phyloP scores from a whole-genome alignment of 1,140 invertebrate species.

The Halyomorpha halys region DNA sequence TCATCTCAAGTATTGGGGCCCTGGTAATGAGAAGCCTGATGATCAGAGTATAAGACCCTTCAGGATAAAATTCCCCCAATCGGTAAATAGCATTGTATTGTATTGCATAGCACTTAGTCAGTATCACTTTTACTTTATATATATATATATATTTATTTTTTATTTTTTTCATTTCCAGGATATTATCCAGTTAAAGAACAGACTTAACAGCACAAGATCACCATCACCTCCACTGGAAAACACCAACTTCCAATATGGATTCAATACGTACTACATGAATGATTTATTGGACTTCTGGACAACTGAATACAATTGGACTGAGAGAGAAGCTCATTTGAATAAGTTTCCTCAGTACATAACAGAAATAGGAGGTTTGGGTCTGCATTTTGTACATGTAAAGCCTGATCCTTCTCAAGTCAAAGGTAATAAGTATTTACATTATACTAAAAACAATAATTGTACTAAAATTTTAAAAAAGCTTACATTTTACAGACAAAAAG shows the following conservation, averaged over 20 bases:
- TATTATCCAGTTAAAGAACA: neutral
- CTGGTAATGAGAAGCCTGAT: constrained; percentile 33
- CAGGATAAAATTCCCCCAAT: constrained; percentile 38
- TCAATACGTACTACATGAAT: constrained; percentile 56
- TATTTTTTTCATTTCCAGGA: too few species aligned
- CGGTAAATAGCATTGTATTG: constrained; percentile 30
- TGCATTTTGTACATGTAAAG: constrained; percentile 62
- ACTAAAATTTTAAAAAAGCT: constrained; percentile 27
- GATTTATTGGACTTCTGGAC: constrained; percentile 59
- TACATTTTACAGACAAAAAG: constrained; percentile 36
- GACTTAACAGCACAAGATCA: constrained; percentile 23
- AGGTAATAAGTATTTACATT: neutral
- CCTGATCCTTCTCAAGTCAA: constrained; percentile 32
- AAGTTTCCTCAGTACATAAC: constrained; percentile 60
- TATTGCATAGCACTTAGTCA: too few species aligned
- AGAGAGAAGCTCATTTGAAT: constrained; percentile 56
- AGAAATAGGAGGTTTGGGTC: constrained; percentile 55
- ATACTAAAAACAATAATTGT: neutral
- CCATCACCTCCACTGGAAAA: constrained; percentile 47
- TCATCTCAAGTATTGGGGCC: constrained; percentile 39
- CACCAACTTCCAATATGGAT: constrained; percentile 62
- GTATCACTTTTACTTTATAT: too few species aligned
- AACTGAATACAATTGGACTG: constrained; percentile 62
- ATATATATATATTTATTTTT: too few species aligned
- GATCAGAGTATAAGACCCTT: constrained; percentile 40